These are phyloP conservation scores for Montipora cactus DNA, from an alignment of 64 coral and sea anemone species.

Conservation along the genomic window DNA sequence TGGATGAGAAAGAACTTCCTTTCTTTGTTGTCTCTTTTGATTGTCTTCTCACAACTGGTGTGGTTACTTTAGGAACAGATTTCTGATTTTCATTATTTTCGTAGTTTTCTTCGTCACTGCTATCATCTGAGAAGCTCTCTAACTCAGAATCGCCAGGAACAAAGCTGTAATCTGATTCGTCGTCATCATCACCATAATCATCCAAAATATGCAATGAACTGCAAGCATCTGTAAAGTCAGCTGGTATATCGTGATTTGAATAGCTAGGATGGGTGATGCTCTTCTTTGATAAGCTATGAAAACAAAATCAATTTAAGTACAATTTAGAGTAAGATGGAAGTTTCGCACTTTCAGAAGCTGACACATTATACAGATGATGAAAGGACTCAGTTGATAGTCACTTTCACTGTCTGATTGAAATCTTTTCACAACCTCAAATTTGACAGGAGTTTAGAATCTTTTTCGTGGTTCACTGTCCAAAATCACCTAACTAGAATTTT, in stretches of 20 bases:
- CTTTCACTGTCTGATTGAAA: too few species aligned
- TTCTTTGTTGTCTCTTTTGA: neutral
- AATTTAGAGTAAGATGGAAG: neutral
- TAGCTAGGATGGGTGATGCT: conserved; percentile 8
- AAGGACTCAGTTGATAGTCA: neutral
- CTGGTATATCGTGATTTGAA: neutral
- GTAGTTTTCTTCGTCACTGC: conserved; percentile 49
- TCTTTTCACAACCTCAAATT: too few species aligned
- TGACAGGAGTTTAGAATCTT: too few species aligned
- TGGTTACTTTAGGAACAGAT: neutral
- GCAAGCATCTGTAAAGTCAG: conserved; percentile 6
- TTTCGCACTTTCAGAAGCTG: neutral
- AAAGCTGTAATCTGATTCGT: conserved; percentile 33
- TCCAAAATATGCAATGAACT: neutral
- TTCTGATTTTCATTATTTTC: neutral
- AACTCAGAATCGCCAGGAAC: conserved; percentile 2
- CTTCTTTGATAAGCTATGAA: neutral
- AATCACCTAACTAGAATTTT: too few species aligned
- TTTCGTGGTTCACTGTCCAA: too few species aligned
- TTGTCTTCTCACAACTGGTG: neutral
- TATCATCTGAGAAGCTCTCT: conserved; percentile 54
- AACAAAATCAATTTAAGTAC: neutral
- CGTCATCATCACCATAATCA: conserved; percentile 37
- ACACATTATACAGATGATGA: neutral
- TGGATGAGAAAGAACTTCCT: neutral